Percentiles rank a stretch among this genome's conserved stretches.
These are phyloP conservation scores for Hylaeus volcanicus DNA, from an alignment of 1,140 invertebrate species.

Conservation along the genomic window DNA sequence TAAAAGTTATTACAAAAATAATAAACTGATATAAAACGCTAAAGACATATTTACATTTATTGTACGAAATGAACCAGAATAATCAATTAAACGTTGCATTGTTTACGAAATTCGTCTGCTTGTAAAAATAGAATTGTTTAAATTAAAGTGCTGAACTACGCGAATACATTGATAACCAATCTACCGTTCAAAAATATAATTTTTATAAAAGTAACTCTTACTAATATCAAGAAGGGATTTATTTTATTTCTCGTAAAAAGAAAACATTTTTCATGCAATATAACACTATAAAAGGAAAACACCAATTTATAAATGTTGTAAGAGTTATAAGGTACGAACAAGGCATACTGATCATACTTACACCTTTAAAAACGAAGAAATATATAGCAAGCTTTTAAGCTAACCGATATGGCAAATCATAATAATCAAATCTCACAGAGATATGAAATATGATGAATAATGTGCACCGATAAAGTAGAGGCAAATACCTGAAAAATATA, in stretches of 20 bases:
- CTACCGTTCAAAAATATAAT: background rate
- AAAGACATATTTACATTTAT: slow-evolving; percentile 14
- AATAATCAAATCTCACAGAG: slow-evolving; percentile 20
- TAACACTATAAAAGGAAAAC: slow-evolving; percentile 13
- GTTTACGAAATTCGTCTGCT: too few species aligned
- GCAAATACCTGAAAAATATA: slow-evolving; percentile 31
- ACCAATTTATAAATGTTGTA: slow-evolving; percentile 23
- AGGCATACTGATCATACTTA: slow-evolving; percentile 39
- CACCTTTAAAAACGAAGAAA: slow-evolving; percentile 32
- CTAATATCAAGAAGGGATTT: background rate
- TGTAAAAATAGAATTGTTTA: too few species aligned
- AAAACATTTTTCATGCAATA: slow-evolving; percentile 32
- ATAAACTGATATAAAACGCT: slow-evolving; percentile 4
- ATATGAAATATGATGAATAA: slow-evolving; percentile 24
- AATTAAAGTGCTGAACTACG: background rate
- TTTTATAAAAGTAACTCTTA: background rate
- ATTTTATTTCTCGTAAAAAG: background rate
- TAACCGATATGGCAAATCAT: slow-evolving; percentile 37
- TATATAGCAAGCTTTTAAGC: slow-evolving; percentile 43
- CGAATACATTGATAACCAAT: background rate
- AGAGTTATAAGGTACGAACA: slow-evolving; percentile 26
- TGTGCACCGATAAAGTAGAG: slow-evolving; percentile 29
- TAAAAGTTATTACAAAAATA: slow-evolving; percentile 58
- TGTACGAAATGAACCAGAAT: background rate
- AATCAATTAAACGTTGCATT: background rate